A percentile compares a stretch with the other conserved stretches of the same genome.
phyloP scores from a whole-genome alignment of 2,113 vertebrate genomes.

The Calidris pygmaea region DNA sequence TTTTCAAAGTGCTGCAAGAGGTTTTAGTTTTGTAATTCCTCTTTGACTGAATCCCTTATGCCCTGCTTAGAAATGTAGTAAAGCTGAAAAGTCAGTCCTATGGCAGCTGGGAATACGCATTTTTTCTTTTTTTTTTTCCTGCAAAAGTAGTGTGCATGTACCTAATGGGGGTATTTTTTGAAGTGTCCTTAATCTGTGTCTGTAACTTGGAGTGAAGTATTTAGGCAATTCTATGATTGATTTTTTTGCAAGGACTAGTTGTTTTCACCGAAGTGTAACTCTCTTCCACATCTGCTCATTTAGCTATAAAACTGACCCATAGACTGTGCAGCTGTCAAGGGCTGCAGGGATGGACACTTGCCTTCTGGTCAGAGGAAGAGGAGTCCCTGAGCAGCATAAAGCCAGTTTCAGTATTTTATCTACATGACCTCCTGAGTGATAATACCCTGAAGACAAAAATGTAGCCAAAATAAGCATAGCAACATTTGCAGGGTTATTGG shows the following conservation, averaged over 20 bases:
- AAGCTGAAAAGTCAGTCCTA: neutral
- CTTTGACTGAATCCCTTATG: neutral
- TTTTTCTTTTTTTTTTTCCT: neutral
- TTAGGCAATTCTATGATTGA: neutral
- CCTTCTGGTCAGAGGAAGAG: neutral
- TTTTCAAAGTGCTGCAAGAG: slow-evolving; percentile 5
- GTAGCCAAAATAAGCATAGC: neutral
- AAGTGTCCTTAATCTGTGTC: neutral
- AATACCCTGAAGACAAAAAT: neutral
- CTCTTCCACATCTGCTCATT: neutral
- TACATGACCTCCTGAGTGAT: neutral
- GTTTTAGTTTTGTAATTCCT: slow-evolving; percentile 18
- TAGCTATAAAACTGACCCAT: neutral
- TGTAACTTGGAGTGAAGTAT: neutral
- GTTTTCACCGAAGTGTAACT: neutral
- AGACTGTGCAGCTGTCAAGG: neutral
- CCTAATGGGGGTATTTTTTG: neutral
- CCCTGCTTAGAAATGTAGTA: neutral
- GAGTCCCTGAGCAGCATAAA: neutral
- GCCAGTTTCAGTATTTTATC: neutral
- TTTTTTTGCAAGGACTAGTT: neutral
- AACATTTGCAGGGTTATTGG: neutral
- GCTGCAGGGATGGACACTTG: neutral
- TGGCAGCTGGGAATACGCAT: neutral
- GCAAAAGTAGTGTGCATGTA: neutral